These are phyloP conservation scores for Malacoctenus gilli DNA, from an alignment of 2,797 vertebrate genomes.

Conservation along the genomic window DNA sequence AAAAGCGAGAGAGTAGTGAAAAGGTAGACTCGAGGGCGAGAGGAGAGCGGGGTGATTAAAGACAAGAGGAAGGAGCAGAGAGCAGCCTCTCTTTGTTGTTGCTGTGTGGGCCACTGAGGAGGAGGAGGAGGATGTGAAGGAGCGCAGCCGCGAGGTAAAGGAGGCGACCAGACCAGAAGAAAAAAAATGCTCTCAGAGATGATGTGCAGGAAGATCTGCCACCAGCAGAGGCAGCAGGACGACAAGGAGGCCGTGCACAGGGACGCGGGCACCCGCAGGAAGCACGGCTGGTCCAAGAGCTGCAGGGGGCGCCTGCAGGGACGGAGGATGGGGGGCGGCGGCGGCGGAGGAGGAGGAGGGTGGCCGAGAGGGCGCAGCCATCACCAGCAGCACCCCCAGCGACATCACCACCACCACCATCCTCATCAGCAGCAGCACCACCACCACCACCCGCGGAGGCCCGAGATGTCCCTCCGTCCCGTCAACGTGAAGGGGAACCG, in stretches of 20 bases:
- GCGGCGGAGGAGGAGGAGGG: conserved; percentile 32
- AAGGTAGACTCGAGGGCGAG: conserved; percentile 81
- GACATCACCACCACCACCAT: conserved; percentile 34
- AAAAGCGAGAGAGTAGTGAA: conserved; percentile 86
- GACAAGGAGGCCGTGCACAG: conserved; percentile 48
- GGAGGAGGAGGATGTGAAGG: conserved; percentile 77
- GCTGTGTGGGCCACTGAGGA: conserved; percentile 45
- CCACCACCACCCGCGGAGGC: conserved; percentile 31
- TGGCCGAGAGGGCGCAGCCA: conserved; percentile 54
- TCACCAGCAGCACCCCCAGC: conserved; percentile 49
- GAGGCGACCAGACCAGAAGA: conserved; percentile 49
- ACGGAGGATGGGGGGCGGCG: conserved; percentile 46
- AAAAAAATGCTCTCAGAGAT: conserved; percentile 70
- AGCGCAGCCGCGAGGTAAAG: conserved; percentile 47
- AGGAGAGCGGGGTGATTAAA: conserved; percentile 40
- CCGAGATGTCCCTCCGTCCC: conserved; percentile 77
- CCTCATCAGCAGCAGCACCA: conserved; percentile 34
- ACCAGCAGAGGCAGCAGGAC: conserved; percentile 56
- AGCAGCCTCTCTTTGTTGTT: conserved; percentile 69
- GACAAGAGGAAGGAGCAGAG: conserved; percentile 19
- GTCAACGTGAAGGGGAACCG: conserved; percentile 83
- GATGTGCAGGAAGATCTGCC: conserved; percentile 78
- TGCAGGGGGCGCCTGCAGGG: conserved; percentile 70
- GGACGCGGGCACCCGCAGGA: conserved; percentile 54
- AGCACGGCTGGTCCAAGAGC: conserved; percentile 66